A percentile compares a stretch with the other conserved stretches of the same genome.
phyloP scores from a whole-genome alignment of 2,888 invertebrate species.

The Cactoblastis cactorum region DNA sequence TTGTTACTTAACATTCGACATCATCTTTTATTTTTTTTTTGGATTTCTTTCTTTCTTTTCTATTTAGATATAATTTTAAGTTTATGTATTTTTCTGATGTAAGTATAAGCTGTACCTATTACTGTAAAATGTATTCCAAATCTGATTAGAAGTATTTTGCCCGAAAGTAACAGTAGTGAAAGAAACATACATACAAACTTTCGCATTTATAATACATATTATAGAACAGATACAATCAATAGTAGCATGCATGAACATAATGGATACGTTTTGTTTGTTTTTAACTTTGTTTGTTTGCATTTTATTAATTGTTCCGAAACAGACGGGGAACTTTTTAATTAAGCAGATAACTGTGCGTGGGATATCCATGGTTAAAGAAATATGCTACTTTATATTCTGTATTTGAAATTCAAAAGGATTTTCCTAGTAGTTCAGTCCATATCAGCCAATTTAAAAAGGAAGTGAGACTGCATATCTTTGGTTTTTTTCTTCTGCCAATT shows the following conservation, averaged over 20 bases:
- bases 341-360: not conserved
- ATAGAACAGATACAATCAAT: not conserved
- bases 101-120: too few species aligned
- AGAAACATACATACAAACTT: not conserved
- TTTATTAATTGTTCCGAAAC: conserved; percentile 4
- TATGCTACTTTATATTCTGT: not conserved
- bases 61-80: too few species aligned
- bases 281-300: conserved; percentile 8
- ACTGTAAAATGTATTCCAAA: too few species aligned
- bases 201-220: not conserved
- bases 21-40: too few species aligned
- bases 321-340: conserved; percentile 4
- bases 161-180: too few species aligned
- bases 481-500: too few species aligned
- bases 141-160: too few species aligned
- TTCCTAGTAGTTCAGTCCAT: not conserved
- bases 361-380: not conserved
- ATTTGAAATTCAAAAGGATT: not conserved
- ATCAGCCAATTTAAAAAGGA: too few species aligned
- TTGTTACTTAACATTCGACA: too few species aligned
- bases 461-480: too few species aligned
- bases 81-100: too few species aligned
- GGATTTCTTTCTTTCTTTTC: too few species aligned
- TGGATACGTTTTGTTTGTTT: not conserved
- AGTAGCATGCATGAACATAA: not conserved